These are phyloP conservation scores for Drosophila guanche DNA, from an alignment of 1,140 invertebrate species.

Conservation along the genomic window DNA sequence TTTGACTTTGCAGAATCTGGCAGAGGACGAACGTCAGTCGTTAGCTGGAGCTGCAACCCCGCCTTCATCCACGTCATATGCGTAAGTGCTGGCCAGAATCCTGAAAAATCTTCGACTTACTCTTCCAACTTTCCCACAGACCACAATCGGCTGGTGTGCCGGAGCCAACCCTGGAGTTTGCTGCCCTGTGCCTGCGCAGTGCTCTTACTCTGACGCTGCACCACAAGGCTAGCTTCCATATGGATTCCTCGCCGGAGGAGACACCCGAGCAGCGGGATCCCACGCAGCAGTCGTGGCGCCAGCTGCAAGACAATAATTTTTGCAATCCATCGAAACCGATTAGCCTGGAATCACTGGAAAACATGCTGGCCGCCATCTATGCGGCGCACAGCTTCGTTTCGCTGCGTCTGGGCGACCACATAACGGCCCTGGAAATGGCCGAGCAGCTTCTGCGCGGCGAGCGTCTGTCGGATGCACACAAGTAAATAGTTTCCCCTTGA, in stretches of 20 bases:
- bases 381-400: slow-evolving; percentile 92
- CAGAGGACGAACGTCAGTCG: slow-evolving; percentile 53
- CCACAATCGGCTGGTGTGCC: slow-evolving; percentile 92
- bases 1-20: slow-evolving; percentile 43
- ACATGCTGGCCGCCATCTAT: slow-evolving; percentile 89
- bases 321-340: slow-evolving; percentile 84
- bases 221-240: slow-evolving; percentile 84
- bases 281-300: slow-evolving; percentile 68
- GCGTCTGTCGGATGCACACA: slow-evolving; percentile 78
- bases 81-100: slow-evolving; percentile 19
- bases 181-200: slow-evolving; percentile 93
- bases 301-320: slow-evolving; percentile 81
- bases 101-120: background rate
- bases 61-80: slow-evolving; percentile 47
- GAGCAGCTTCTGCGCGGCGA: slow-evolving; percentile 67
- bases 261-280: slow-evolving; percentile 82
- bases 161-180: slow-evolving; percentile 95
- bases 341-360: slow-evolving; percentile 76
- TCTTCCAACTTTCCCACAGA: slow-evolving; percentile 83
- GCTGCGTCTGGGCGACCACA: slow-evolving; percentile 92
- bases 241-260: slow-evolving; percentile 67
- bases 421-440: slow-evolving; percentile 91
- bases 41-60: slow-evolving; percentile 16
- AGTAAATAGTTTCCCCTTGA: slow-evolving; percentile 32
- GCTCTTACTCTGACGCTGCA: slow-evolving; percentile 86